Conservation (phyloP, 2,797 vertebrate genomes). For the Okamejei kenojei region DNA sequence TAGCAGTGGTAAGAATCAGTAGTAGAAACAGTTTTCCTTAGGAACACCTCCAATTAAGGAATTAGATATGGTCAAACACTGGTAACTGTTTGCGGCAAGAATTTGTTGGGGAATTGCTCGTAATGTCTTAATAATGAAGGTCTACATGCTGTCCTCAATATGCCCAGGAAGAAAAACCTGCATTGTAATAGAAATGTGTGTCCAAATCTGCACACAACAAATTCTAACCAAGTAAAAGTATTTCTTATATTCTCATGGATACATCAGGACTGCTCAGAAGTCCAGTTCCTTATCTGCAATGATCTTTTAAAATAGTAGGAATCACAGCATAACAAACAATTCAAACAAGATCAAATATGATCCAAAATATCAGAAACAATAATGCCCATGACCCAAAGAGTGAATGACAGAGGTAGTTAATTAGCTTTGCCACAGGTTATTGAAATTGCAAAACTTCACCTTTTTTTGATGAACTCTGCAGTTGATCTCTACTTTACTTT, state of each 20-base stretch:
- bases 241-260: neutral
- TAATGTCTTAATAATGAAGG: neutral
- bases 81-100: neutral
- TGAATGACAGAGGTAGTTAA: neutral
- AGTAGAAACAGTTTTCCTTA: neutral
- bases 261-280: neutral
- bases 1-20: neutral
- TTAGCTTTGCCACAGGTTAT: neutral
- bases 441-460: neutral
- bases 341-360: neutral
- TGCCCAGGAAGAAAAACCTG: neutral
- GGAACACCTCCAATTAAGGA: neutral
- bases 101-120: neutral
- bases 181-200: neutral
- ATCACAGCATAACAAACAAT: neutral
- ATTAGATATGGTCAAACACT: neutral
- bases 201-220: neutral
- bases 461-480: neutral
- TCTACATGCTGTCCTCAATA: neutral
- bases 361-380: neutral
- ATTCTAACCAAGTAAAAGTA: neutral
- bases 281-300: neutral
- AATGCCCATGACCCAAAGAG: neutral
- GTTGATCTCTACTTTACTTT: neutral
- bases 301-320: neutral